phyloP scores from a whole-genome alignment of 1,140 invertebrate genomes.

The Myzus persicae region DNA sequence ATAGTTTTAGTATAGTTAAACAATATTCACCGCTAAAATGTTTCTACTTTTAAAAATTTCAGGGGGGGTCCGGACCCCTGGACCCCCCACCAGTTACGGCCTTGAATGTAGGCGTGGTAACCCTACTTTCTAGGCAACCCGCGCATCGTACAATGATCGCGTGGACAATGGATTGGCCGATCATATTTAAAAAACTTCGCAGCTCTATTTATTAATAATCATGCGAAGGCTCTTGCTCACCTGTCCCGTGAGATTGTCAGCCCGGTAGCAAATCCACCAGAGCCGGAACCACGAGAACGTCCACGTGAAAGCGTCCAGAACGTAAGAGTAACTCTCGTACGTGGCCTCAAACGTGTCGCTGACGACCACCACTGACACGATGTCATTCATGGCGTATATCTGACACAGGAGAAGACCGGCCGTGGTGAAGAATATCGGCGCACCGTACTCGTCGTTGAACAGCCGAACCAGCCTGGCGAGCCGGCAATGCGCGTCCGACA shows the following conservation, averaged over 20 bases:
- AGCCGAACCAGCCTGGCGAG: neutral
- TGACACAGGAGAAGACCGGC: neutral
- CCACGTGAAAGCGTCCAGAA: neutral
- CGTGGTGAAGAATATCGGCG: neutral
- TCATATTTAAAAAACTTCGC: no score
- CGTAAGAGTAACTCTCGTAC: neutral
- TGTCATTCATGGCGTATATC: neutral
- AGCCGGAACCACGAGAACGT: neutral
- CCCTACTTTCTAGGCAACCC: no score
- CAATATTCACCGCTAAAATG: no score
- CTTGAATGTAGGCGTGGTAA: no score
- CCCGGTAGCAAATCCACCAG: neutral
- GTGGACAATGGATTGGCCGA: no score
- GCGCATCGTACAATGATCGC: no score
- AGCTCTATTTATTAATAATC: no score
- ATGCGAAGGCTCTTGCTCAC: neutral
- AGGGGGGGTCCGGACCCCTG: no score
- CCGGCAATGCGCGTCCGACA: neutral
- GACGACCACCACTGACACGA: neutral
- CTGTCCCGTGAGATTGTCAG: neutral
- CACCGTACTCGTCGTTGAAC: constrained; percentile 35
- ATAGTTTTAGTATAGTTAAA: no score
- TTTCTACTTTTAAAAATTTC: no score
- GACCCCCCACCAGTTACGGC: no score
- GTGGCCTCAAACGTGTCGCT: neutral